Evolutionary conservation across 2,113 vertebrate genomes (phyloP).

Genomic region (Heteronetta atricapilla): DNA sequence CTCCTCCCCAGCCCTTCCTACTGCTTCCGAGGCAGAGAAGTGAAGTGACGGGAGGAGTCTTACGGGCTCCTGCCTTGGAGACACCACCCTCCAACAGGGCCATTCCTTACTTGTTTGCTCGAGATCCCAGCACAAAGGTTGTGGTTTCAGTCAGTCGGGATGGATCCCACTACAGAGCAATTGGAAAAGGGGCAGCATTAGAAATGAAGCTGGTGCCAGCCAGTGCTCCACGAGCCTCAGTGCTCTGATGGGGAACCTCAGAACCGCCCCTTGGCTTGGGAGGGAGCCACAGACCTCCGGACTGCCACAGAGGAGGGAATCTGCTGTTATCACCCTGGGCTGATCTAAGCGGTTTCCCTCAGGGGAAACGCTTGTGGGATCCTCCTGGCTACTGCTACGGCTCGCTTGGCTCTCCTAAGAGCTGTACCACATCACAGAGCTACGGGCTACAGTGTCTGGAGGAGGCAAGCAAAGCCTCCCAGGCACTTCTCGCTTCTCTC

Average conservation of each 20-base stretch:
- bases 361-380: background rate
- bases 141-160: constrained; percentile 88
- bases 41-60: constrained; percentile 28
- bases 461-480: constrained; percentile 36
- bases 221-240: background rate
- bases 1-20: constrained; percentile 47
- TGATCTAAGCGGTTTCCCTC: background rate
- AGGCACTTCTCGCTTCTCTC: background rate
- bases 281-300: background rate
- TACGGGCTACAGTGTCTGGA: background rate
- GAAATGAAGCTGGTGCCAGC: constrained; percentile 1
- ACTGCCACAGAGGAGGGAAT: rapidly evolving
- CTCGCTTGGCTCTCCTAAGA: background rate
- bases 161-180: constrained; percentile 89
- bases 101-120: constrained; percentile 95
- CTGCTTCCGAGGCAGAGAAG: constrained; percentile 43
- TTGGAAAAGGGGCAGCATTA: constrained; percentile 55
- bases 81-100: constrained; percentile 39
- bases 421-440: background rate
- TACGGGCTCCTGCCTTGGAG: constrained; percentile 20
- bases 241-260: background rate
- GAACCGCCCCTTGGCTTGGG: background rate
- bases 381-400: background rate
- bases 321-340: background rate
- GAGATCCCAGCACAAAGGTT: constrained; percentile 94